Evolutionary conservation across 2,113 vertebrate species (phyloP), one percentile per base, ranked within the genome.

Genomic region (Seriola quinqueradiata): DNA sequence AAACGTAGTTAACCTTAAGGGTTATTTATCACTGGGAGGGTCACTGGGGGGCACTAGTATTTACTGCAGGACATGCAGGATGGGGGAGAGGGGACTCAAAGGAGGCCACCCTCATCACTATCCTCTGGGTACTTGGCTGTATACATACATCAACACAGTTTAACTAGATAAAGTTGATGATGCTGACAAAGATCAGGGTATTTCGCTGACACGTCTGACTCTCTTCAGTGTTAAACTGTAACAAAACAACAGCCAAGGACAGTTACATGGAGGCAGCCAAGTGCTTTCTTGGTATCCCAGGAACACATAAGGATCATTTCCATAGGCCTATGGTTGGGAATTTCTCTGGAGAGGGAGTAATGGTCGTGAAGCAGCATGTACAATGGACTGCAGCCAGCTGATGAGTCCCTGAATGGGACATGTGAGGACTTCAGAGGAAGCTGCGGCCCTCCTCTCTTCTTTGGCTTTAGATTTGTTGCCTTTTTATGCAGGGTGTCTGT

Each of bases 1-100:
- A 95, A 94, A 95, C 75, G 77, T 92, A 87, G 94, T 95, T 94
- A 94, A 95, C 89, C 92, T 93, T 89, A 89, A 92, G 88, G 78
- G 93, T 93, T 94, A 94, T 95, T 95, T 94, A 95, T 95, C 92
- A 94, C 93, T 79, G 74, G 5, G 28, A 67, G 87, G 93, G 94
- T 95, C 94, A 93, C 82, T 16, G 74, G 85, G 89, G 91, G 90
- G 84, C 87, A 90, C 82, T 82, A 90, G 89, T 90, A 91, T 95
- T 95, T 94, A 95, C 90, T 92, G 89, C 94, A 90, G 93, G 90
- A 93, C 90, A 93, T 72, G 76, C 68, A 87, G 84, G 78, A 87
- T 74, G 70, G 89, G 81, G 86, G 77, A 70, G 81, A 81, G 52
- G 78, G 71, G 75, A 71, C 63, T 14, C 75, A 82, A 80, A 86